Evolutionary conservation across 2,113 vertebrate genomes (phyloP).

Genomic region (Ptilonorhynchus violaceus): DNA sequence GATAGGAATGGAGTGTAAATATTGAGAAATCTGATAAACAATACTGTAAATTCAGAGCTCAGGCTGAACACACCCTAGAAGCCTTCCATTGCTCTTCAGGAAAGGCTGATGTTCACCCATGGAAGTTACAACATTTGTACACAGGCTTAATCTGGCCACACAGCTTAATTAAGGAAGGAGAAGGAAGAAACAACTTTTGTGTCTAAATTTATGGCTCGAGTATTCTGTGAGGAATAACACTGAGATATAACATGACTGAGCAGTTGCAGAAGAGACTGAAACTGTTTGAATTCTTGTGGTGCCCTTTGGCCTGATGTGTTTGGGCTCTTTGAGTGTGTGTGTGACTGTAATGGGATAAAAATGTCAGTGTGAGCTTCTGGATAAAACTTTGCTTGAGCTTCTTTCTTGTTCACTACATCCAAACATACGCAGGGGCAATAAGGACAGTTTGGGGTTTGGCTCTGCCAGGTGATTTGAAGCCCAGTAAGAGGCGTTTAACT

Average conservation of each 20-base stretch:
- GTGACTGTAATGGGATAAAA: constrained; percentile 38
- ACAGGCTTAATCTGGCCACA: background rate
- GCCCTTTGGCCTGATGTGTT: constrained; percentile 35
- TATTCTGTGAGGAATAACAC: background rate
- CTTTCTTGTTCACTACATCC: background rate
- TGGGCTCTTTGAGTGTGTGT: constrained; percentile 21
- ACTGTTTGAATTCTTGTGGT: constrained; percentile 38
- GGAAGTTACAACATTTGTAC: background rate
- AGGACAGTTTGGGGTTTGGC: background rate
- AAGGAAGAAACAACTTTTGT: background rate
- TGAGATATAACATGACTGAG: background rate
- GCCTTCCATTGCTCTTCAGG: background rate
- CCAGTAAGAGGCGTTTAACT: background rate
- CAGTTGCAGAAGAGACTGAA: background rate
- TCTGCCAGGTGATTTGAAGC: background rate
- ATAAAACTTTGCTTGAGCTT: background rate
- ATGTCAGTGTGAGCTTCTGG: constrained; percentile 23
- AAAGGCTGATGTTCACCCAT: background rate
- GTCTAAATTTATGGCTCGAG: background rate
- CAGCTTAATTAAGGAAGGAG: background rate
- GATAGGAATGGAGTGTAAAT: background rate
- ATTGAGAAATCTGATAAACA: constrained; percentile 47
- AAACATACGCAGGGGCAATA: background rate
- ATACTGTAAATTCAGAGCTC: background rate
- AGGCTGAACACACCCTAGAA: background rate